phyloP scores from a whole-genome alignment of 2,113 vertebrate species.

The Sapayoa aenigma region DNA sequence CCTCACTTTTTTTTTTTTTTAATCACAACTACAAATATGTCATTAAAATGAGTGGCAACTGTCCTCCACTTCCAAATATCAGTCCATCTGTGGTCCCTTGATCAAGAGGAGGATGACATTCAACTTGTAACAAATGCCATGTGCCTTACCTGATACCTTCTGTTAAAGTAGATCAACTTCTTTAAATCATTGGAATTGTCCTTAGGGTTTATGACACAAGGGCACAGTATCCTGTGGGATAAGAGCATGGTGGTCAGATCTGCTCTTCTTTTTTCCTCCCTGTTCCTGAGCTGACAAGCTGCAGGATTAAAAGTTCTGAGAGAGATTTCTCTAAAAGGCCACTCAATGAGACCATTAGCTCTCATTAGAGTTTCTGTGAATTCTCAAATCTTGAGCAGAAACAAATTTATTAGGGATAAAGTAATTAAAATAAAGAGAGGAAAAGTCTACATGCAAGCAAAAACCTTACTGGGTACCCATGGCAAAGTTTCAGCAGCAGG shows the following conservation, averaged over 20 bases:
- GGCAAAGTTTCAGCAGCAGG: neutral
- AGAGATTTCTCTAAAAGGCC: neutral
- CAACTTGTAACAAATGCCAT: neutral
- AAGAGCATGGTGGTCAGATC: neutral
- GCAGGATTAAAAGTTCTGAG: neutral
- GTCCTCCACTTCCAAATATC: neutral
- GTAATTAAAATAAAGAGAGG: neutral
- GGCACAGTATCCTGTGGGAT: conserved; percentile 31
- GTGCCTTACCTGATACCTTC: conserved; percentile 73
- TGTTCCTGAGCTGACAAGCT: neutral
- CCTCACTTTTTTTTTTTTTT: neutral
- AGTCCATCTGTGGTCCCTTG: neutral
- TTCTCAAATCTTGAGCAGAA: neutral
- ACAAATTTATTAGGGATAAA: neutral
- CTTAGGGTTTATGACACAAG: conserved; percentile 61
- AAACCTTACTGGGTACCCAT: neutral
- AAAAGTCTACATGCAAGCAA: neutral
- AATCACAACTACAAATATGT: neutral
- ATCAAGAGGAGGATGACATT: neutral
- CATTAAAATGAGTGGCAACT: neutral
- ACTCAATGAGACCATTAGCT: neutral
- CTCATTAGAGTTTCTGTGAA: neutral
- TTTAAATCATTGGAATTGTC: conserved; percentile 49
- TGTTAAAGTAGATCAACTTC: conserved; percentile 55
- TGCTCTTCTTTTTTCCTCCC: neutral